A percentile compares a stretch with the other conserved stretches of the same genome.
Conservation (phyloP, 2,113 vertebrate species). For the Seriola quinqueradiata region DNA sequence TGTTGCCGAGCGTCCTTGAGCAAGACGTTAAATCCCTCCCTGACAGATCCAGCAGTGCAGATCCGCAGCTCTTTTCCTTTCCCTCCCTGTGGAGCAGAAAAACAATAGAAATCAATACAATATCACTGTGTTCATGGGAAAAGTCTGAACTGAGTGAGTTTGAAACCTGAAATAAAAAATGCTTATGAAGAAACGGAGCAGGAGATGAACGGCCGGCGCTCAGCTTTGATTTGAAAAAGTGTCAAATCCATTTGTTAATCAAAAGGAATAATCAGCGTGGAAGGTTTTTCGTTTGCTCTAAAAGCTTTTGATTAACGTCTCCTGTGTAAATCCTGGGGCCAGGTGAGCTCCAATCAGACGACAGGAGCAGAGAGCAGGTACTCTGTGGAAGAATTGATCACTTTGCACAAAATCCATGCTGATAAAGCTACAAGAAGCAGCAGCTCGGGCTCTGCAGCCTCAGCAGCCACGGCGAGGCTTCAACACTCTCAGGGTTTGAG, state of each 20-base stretch:
- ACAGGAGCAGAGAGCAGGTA: neutral
- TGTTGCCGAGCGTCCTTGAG: constrained; percentile 22
- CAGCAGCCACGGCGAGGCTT: constrained; percentile 18
- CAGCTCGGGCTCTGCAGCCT: constrained; percentile 4
- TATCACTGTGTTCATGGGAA: neutral
- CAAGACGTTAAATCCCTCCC: constrained; percentile 25
- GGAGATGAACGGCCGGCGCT: neutral
- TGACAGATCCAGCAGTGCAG: constrained; percentile 21
- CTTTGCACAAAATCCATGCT: constrained; percentile 29
- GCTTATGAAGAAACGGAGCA: neutral
- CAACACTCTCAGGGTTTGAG: constrained; percentile 31
- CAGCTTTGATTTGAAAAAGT: neutral
- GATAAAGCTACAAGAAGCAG: neutral
- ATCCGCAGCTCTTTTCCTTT: neutral
- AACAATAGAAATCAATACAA: constrained; percentile 15
- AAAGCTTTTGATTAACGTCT: neutral
- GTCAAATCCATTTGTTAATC: neutral
- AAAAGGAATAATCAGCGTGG: neutral
- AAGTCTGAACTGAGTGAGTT: neutral
- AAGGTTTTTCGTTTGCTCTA: neutral
- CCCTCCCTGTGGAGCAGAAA: neutral
- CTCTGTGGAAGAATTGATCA: neutral
- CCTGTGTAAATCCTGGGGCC: neutral
- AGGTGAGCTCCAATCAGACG: neutral
- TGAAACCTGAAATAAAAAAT: neutral